Evolutionary conservation across 1,140 invertebrate species (phyloP).

Genomic region (Nasonia giraulti): DNA sequence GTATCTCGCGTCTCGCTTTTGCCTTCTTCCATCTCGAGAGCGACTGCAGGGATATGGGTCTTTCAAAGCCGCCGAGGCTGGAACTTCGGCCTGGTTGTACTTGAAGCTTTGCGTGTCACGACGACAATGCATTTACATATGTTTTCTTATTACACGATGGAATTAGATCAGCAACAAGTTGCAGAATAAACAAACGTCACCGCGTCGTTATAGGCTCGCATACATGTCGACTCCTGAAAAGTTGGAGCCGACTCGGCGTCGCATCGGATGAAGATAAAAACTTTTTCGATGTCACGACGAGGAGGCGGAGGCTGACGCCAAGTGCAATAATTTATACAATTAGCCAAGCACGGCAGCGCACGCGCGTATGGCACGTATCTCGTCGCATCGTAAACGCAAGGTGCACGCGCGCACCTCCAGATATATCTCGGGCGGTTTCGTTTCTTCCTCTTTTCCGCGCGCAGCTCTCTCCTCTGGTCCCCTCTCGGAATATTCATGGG

Average conservation of each 20-base stretch:
- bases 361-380: not conserved
- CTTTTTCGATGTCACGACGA: constrained; percentile 29
- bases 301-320: not conserved
- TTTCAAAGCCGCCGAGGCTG: not conserved
- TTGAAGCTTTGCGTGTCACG: not conserved
- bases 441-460: not conserved
- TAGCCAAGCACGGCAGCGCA: constrained; percentile 54
- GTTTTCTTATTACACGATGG: not conserved
- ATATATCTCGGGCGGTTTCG: not conserved
- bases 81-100: not conserved
- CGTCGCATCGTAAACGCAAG: not conserved
- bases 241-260: not conserved
- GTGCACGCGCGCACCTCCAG: not conserved
- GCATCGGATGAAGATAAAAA: constrained; percentile 32
- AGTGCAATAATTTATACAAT: constrained; percentile 62
- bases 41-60: not conserved
- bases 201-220: no score
- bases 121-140: no score
- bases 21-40: not conserved
- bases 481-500: constrained; percentile 24
- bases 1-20: not conserved
- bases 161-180: not conserved
- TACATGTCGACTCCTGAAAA: not conserved
- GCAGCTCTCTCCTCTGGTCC: not conserved
- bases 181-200: no score